Evolutionary conservation across 2,888 invertebrate species (phyloP), one percentile per base, ranked within the genome.

Genomic region (Carpatolechia fugitivella): DNA sequence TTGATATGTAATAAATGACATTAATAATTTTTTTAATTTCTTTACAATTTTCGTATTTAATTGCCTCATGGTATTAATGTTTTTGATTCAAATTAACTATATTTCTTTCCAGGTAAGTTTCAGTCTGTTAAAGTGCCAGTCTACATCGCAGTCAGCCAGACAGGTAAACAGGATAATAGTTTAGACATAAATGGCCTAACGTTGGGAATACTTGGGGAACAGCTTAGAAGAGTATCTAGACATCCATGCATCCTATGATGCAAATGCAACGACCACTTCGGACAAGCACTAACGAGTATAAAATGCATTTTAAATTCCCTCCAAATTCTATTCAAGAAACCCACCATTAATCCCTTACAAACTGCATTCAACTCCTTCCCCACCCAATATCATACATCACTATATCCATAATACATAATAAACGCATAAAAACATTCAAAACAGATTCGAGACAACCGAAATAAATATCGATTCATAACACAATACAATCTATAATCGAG

Each of bases 381-480:
- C n/a, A n/a, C n/a, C 24, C 24, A 24, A 24, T 24, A 5, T 33
- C 30, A 33, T 14, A 55, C 65, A 52, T 14, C 71, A 66, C 48
- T 57, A 54, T 41, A 54, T 58, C 48, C 61, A 65, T 72, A 66
- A 68, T 60, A 73, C 69, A 68, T 68, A 76, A 74, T 69, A 76
- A 70, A 69, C 74, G 72, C 72, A 78, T 76, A 83, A 82, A 80
- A 82, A 80, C 74, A 69, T 44, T 44, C 20, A 44, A 44, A 44
- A n/a, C 44, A 44, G 67, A 63, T 64, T 11, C 70, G 71, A 72
- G 74, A 78, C 73, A 76, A 74, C 76, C 80, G 79, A 85, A 85
- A 86, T 83, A 84, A 82, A 85, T 86, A 83, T 84, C 82, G 81
- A 83, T 80, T 85, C 80, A 84, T 88, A 85, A 85, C 78, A 85